Conservation (phyloP, 1,140 invertebrate species). For the Drosophila orena region DNA sequence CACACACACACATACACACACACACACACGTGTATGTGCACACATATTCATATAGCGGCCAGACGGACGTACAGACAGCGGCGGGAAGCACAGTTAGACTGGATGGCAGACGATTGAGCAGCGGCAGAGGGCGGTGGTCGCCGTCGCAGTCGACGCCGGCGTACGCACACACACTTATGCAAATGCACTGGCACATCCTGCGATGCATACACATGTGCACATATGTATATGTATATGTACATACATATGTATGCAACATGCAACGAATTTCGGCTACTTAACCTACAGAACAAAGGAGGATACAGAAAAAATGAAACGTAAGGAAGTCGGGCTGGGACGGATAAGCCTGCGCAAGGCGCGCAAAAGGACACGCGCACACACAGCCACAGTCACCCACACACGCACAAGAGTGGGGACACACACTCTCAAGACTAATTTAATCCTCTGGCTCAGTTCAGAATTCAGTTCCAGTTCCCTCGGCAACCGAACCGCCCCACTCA, state of each 20-base stretch:
- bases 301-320: slow-evolving; percentile 61
- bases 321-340: slow-evolving; percentile 29
- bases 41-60: slow-evolving; percentile 6
- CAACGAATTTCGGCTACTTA: slow-evolving; percentile 72
- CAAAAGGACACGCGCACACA: slow-evolving; percentile 44
- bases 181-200: slow-evolving; percentile 17
- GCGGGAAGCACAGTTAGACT: slow-evolving; percentile 71
- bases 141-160: slow-evolving; percentile 26
- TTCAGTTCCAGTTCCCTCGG: slow-evolving; percentile 46
- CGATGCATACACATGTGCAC: slow-evolving; percentile 6
- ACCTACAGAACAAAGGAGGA: slow-evolving; percentile 69
- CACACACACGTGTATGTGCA: not conserved
- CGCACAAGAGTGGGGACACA: slow-evolving; percentile 3
- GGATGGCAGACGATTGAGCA: slow-evolving; percentile 71
- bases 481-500: slow-evolving; percentile 36
- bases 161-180: slow-evolving; percentile 23
- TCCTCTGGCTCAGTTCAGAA: slow-evolving; percentile 47
- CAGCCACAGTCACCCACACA: slow-evolving; percentile 7
- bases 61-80: slow-evolving; percentile 37
- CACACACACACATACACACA: slow-evolving; percentile 35
- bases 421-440: slow-evolving; percentile 50
- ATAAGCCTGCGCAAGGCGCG: slow-evolving; percentile 54
- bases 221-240: too few relatives aligned
- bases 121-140: slow-evolving; percentile 82
- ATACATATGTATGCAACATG: slow-evolving; percentile 65